Conservation (phyloP, 2,888 invertebrate genomes). For the Empis livida region DNA sequence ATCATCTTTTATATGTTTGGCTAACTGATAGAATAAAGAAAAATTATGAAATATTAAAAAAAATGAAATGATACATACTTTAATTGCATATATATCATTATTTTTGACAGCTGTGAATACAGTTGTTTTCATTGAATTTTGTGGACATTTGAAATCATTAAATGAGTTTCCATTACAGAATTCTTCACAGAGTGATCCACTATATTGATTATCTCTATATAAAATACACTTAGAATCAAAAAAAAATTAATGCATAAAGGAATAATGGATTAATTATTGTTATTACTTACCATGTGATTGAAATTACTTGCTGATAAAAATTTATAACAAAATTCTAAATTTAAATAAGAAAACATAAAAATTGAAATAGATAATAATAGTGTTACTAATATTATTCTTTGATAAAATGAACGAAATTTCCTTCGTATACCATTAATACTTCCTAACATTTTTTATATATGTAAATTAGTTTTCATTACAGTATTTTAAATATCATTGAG, state of each 20-base stretch:
- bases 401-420: slow-evolving; percentile 27
- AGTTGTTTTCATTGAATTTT: slow-evolving; percentile 28
- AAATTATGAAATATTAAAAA: neutral
- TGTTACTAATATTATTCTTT: slow-evolving; percentile 23
- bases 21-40: slow-evolving; percentile 16
- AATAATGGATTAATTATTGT: neutral
- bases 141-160: slow-evolving; percentile 29
- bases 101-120: slow-evolving; percentile 32
- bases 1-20: slow-evolving; percentile 25
- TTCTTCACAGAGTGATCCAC: slow-evolving; percentile 31
- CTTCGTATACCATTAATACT: slow-evolving; percentile 22
- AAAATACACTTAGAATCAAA: slow-evolving; percentile 23
- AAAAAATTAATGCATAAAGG: neutral
- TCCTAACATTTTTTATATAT: slow-evolving; percentile 20
- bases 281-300: slow-evolving; percentile 24
- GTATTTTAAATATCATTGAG: too few species aligned
- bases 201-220: slow-evolving; percentile 26
- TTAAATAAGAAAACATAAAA: slow-evolving; percentile 27
- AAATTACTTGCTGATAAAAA: slow-evolving; percentile 29
- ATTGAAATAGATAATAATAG: slow-evolving; percentile 23
- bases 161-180: slow-evolving; percentile 25
- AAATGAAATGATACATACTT: slow-evolving; percentile 18
- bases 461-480: too few species aligned
- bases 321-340: slow-evolving; percentile 31
- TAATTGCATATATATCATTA: slow-evolving; percentile 28